Evolutionary conservation across 2,113 vertebrate species (phyloP), one percentile per base, ranked within the genome.

Genomic region (Mastomys natalensis): DNA sequence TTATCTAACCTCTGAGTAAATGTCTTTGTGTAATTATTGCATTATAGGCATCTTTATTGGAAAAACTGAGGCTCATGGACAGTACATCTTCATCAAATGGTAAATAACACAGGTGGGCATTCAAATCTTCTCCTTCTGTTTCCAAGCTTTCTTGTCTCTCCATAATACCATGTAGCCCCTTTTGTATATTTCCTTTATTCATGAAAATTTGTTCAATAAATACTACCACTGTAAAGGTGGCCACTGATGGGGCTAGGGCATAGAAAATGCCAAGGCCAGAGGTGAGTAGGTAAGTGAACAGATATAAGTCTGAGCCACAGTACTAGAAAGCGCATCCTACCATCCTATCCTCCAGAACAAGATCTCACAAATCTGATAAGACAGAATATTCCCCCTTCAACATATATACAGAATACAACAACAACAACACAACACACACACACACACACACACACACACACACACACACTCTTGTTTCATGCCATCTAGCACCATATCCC

Each of bases 131-230:
- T 62, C 80, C 80, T 15, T 60, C 62, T 87, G 26, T 73, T 64
- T 93, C 85, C 11, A 91, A 94, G 87, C 45, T 1, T 81, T 62
- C 34, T 68, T 95, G 24, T 92, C 66, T 92, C 85, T 19, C 72
- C 26, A 16, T 66, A 81, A 4, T 77, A 17, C 2, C 34, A 64
- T 15, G 10, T 2, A 12, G 10, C 43, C 34, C 68, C 16, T 37
- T 19, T 51, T 43, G 26, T 3, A 66, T 87, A 82, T 80, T 91
- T 82, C 89, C 37, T 86, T 82, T 91, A 21, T 70, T 90, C 10
- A 40, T 13, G 11, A 55, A 45, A 90, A 94, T 19, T 86, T 93
- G 7, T 53, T 95, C 60, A 68, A 8, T 43, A 84, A 81, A 51
- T 66, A 81, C 51, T 74, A 81, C 16, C 34, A 64, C 45, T 62